Percentiles rank a stretch among this genome's conserved stretches.
Conservation (phyloP, 2,797 vertebrate genomes). For the Mormyrus hasselquistii region DNA sequence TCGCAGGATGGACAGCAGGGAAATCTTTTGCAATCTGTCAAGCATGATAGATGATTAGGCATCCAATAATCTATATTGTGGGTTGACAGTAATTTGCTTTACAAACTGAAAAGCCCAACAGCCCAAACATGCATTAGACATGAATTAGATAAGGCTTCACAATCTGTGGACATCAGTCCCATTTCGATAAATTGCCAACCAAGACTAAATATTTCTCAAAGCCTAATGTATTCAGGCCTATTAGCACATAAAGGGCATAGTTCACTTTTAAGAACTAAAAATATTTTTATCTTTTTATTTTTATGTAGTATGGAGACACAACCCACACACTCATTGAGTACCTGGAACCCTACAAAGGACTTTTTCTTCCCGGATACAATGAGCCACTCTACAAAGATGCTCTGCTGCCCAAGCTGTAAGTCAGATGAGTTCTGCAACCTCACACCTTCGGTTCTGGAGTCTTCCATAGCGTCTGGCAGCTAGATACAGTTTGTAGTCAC, state of each 20-base stretch:
- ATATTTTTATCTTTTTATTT: neutral
- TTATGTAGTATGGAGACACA: conserved; percentile 71
- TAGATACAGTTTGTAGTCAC: neutral
- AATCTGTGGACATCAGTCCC: neutral
- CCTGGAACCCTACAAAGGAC: conserved; percentile 65
- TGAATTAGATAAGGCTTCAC: neutral
- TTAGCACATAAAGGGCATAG: neutral
- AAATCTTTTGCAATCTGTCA: neutral
- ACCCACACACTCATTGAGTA: conserved; percentile 74
- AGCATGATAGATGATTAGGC: neutral
- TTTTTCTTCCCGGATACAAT: conserved; percentile 67
- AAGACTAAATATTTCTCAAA: conserved; percentile 6
- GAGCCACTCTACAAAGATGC: conserved; percentile 63
- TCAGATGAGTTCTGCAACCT: conserved; percentile 15
- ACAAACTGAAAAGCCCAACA: neutral
- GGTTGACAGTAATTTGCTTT: neutral
- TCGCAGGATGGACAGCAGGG: neutral
- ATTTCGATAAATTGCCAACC: neutral
- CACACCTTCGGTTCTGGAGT: neutral
- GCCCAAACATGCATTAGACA: neutral
- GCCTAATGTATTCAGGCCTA: neutral
- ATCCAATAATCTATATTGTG: neutral
- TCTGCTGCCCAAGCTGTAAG: conserved; percentile 67
- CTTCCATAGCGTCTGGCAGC: neutral
- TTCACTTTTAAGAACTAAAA: neutral